phyloP scores from a whole-genome alignment of 2,888 invertebrate species.

The Meteorus colon region DNA sequence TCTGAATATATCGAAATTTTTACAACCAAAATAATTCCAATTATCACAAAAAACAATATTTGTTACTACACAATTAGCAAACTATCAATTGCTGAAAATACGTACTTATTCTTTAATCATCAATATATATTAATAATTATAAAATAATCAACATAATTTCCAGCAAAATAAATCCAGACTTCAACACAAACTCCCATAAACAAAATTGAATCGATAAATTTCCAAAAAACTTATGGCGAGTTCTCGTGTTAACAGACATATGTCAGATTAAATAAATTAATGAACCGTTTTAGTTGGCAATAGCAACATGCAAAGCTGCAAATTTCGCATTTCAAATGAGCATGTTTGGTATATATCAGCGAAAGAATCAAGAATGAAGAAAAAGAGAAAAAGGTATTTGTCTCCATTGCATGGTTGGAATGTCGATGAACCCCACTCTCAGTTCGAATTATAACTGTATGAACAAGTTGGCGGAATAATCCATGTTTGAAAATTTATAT shows the following conservation, averaged over 20 bases:
- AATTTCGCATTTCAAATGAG: not conserved
- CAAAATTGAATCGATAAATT: not conserved
- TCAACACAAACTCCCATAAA: no score
- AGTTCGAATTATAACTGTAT: slow-evolving; percentile 63
- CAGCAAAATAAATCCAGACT: no score
- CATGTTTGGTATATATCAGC: slow-evolving; percentile 9
- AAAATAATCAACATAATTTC: no score
- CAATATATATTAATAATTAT: no score
- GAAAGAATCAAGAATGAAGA: not conserved
- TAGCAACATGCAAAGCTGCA: not conserved
- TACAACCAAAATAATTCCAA: no score
- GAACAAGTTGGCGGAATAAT: slow-evolving; percentile 53
- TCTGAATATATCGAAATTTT: no score
- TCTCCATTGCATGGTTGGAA: slow-evolving; percentile 50
- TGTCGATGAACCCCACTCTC: slow-evolving; percentile 51
- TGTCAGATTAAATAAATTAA: not conserved
- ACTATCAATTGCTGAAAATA: no score
- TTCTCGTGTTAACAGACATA: not conserved
- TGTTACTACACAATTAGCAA: no score
- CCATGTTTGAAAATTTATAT: slow-evolving; percentile 56
- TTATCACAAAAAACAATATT: no score
- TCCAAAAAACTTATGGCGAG: not conserved
- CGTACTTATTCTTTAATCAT: no score
- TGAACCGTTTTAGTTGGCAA: slow-evolving; percentile 4
- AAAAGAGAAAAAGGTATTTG: slow-evolving; percentile 30